Conservation (phyloP, 2,888 invertebrate species). For the Amiota minor region DNA sequence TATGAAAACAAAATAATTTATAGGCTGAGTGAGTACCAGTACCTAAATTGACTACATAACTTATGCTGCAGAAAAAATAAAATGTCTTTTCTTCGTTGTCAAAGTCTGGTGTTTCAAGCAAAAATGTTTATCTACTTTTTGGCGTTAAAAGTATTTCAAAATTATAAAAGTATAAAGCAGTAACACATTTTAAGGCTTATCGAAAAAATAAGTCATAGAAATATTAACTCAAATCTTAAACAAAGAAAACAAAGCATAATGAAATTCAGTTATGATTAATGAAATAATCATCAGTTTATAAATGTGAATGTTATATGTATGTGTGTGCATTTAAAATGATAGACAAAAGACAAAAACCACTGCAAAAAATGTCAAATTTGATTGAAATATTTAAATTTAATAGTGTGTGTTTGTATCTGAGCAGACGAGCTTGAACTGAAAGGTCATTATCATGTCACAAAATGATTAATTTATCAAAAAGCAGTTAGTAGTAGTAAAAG, state of each 20-base stretch:
- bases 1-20: too few relatives aligned
- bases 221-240: too few relatives aligned
- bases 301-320: neutral
- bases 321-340: neutral
- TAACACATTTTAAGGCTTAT: neutral
- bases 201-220: neutral
- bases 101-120: neutral
- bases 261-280: neutral
- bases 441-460: constrained; percentile 15
- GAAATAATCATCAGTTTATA: neutral
- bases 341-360: neutral
- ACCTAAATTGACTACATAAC: too few relatives aligned
- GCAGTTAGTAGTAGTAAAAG: neutral
- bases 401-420: neutral
- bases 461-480: constrained; percentile 15
- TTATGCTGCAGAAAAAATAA: too few relatives aligned
- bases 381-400: neutral
- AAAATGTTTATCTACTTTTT: too few relatives aligned
- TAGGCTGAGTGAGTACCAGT: too few relatives aligned
- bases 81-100: neutral
- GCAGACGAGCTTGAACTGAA: neutral
- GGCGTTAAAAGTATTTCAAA: too few relatives aligned
- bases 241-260: neutral
- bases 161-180: too few relatives aligned
- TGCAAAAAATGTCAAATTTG: constrained; percentile 12